Percentiles rank a stretch among this genome's conserved stretches.
phyloP scores from a whole-genome alignment of 2,888 invertebrate genomes.

The Drosophila helvetica region DNA sequence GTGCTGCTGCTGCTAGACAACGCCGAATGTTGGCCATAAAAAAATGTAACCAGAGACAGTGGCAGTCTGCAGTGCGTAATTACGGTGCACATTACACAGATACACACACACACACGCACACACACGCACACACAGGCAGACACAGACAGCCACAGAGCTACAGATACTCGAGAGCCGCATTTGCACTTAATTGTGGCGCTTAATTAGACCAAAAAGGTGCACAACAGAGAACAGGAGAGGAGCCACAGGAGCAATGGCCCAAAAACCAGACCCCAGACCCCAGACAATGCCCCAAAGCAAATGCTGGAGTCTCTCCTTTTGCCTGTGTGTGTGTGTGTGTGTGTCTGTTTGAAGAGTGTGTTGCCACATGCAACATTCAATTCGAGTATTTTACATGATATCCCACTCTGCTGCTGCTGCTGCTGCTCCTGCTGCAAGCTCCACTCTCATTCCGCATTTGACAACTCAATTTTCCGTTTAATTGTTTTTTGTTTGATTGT shows the following conservation, averaged over 20 bases:
- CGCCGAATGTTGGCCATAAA: conserved; percentile 44
- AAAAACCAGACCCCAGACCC: conserved; percentile 14
- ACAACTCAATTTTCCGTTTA: conserved; percentile 74
- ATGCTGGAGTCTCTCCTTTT: background rate
- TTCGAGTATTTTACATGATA: conserved; percentile 66
- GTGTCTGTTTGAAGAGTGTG: conserved; percentile 42
- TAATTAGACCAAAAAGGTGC: conserved; percentile 78
- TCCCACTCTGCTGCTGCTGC: conserved; percentile 10
- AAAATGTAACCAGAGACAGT: conserved; percentile 30
- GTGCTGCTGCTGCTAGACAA: conserved; percentile 9
- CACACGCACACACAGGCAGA: conserved; percentile 25
- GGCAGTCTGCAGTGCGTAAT: conserved; percentile 76
- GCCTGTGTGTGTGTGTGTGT: conserved; percentile 5
- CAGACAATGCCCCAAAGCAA: conserved; percentile 68
- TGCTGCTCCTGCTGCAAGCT: background rate
- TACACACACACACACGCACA: conserved; percentile 39
- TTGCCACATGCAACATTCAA: conserved; percentile 38
- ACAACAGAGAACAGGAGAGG: conserved; percentile 33
- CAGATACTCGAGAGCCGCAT: conserved; percentile 50
- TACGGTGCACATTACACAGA: conserved; percentile 71
- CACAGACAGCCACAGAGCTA: too few relatives aligned
- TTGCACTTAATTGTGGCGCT: conserved; percentile 80
- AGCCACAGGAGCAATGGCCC: conserved; percentile 7
- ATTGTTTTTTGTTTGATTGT: conserved; percentile 68
- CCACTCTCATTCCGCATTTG: conserved; percentile 29